Base-by-base conservation (phyloP, 2,888 invertebrate genomes). In the Acanthacorydalis orientalis region DNA sequence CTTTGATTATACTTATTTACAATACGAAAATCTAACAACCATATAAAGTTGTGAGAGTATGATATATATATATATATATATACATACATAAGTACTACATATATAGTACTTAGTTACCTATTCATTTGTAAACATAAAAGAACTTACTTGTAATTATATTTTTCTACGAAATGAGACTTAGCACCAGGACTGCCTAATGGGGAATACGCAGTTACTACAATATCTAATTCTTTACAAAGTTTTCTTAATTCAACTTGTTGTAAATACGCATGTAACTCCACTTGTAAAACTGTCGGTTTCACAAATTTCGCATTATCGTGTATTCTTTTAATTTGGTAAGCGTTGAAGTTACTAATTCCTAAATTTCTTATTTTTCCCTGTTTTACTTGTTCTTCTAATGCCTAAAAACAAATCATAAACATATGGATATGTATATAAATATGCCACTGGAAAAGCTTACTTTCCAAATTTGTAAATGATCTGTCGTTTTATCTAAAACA, bases 301-400 rank as follows among this genome's bases (percentile, higher is more conserved):
- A 85, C 70, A 44, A 66, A 69, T n/a, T 15, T 31, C 1, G 79
- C 72, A 23, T 60, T 61, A 14, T 75, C 65, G 53, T 77, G 70
- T 48, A 87, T 74, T 50, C 71, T 68, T 51, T 69, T 59, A 47
- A 87, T 70, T 67, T 89, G 89, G 12, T 65, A 59, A 49, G 70
- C 69, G 58, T 82, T 85, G 63, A 83, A 88, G 63, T 89, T 89
- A 44, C 87, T 88, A 45, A 88, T 59, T 3, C 88, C 88, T 52
- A 89, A 77, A n/a, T 83, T 75, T 57, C 72, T 78, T 1, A 75
- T 64, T 16, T 72, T 65, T 3, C 84, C 83, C 46, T 69, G 65
- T 51, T 70, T 70, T 43, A 83, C 80, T 57, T 77, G 74, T 48
- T 70, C 64, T 60, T 81, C 80, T 75, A 81, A 72, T 58, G 66